Base-by-base conservation (phyloP, 2,888 invertebrate genomes). In the Cenopis cana region DNA sequence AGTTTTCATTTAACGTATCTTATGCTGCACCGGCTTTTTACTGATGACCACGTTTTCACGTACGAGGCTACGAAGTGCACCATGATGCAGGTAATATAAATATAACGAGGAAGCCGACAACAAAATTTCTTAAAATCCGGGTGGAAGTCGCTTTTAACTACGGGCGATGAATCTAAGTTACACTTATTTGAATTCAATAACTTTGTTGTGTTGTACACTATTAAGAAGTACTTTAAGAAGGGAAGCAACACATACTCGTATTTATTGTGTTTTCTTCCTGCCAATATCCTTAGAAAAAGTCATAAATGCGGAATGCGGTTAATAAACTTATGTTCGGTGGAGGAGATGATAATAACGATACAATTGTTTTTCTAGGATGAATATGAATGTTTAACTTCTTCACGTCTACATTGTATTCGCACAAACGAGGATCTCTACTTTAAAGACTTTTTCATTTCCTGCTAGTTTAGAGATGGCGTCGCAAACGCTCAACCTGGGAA, bases 31-130 rank as follows among this genome's bases (percentile, higher is more conserved):
- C n/a, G n/a, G n/a, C n/a, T n/a, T n/a, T n/a, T n/a, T n/a, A n/a
- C n/a, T n/a, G n/a, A n/a, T n/a, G n/a, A n/a, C n/a, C n/a, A n/a
- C n/a, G n/a, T n/a, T n/a, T n/a, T n/a, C n/a, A n/a, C 11, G 38
- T 6, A 17, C 18, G 33, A 18, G 29, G 36, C 36, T 52, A 10
- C 18, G 14, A 20, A 9, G 24, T 24, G 1, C 62, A n/a, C n/a
- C n/a, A n/a, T n/a, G n/a, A n/a, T 66, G 18, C 49, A 57, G 66
- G 61, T 24, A 49, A 66, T 60, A 60, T 60, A 71, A 66, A 71
- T 38, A 70, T 55, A 61, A 56, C 38, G 20, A 55, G 20, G 54
- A 70, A 61, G 20, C 46, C 18, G 12, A 49, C 46, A 49, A 66
- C 61, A 38, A 17, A 55, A 66, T 33, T 70, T 18, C 54, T 57